Evolutionary conservation across 2,113 vertebrate species (phyloP), one percentile per base, ranked within the genome.

Genomic region (Zapus hudsonius): DNA sequence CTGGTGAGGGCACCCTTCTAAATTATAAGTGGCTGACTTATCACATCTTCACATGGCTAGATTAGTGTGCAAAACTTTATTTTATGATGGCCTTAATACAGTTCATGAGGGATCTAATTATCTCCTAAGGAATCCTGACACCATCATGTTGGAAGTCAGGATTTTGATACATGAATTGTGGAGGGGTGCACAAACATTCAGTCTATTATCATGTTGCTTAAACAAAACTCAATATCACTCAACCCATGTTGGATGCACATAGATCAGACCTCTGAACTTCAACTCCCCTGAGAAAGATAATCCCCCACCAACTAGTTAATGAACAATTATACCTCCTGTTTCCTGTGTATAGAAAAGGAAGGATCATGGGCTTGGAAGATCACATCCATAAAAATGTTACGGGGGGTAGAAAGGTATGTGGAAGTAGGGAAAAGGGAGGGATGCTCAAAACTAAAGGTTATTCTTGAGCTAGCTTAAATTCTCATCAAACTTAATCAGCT

Each of bases 281-380:
- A 83, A 55, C 47, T 73, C 57, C 47, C n/a, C 36, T 22, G 63
- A 86, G 38, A 72, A 82, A 85, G 47, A 17, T 36, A 19, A 52
- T 64, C 7, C 72, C 23, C 57, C 22, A 19, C 63, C 52, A 16
- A 23, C 52, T 0, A 2, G 55, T 38, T 85, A 7, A 38, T 25
- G 23, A 31, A 13, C 29, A 38, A n/a, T 72, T 73, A 7, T 29
- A 19, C n/a, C 16, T 33, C 29, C 5, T 1, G 7, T 73, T 78
- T 47, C 4, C 40, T 55, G 0, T 33, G 16, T 5, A 4, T 9
- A 4, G 31, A 4, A 10, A n/a, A 42, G 3, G 57, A 27, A 15
- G 6, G 16, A 31, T 31, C 72, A 12, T 25, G 27, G 31, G n/a
- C 22, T n/a, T 63, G 7, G 36, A 73, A 75, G 25, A 33, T n/a